Conservation (phyloP, 2,113 vertebrate species). For the Echinops telfairi region DNA sequence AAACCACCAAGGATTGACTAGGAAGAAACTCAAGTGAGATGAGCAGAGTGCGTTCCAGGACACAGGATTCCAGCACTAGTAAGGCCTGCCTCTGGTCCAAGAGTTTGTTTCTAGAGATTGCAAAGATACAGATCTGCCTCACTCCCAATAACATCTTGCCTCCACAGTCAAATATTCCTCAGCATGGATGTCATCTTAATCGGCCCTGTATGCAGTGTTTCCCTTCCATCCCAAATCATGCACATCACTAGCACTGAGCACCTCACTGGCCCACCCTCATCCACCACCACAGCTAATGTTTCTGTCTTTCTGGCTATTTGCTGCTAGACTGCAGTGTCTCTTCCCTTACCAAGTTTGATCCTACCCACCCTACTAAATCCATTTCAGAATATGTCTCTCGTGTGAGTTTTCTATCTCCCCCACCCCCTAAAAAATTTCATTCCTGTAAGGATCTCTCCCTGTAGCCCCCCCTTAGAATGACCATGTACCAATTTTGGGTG, state of each 20-base stretch:
- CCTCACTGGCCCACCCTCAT: too few species aligned
- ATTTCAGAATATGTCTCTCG: rapidly evolving
- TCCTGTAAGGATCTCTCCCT: background rate
- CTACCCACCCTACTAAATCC: background rate
- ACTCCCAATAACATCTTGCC: background rate
- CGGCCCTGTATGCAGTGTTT: too few species aligned
- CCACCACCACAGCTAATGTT: too few species aligned
- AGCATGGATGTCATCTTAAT: background rate
- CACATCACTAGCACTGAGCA: background rate
- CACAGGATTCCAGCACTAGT: background rate
- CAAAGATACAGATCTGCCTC: background rate
- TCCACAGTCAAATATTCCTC: background rate
- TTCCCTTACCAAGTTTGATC: background rate
- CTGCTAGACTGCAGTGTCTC: background rate
- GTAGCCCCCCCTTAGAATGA: background rate
- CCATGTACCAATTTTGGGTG: too few species aligned
- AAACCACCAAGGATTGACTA: background rate
- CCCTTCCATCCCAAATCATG: background rate
- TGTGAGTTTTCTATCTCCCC: too few species aligned
- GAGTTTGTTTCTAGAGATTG: background rate
- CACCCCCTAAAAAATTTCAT: background rate
- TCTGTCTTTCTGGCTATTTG: background rate
- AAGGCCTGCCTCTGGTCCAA: background rate
- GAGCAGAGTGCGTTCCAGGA: background rate
- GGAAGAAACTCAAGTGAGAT: background rate